Evolutionary conservation across 2,888 invertebrate genomes (phyloP).

Genomic region (Dermolepida albohirtum): DNA sequence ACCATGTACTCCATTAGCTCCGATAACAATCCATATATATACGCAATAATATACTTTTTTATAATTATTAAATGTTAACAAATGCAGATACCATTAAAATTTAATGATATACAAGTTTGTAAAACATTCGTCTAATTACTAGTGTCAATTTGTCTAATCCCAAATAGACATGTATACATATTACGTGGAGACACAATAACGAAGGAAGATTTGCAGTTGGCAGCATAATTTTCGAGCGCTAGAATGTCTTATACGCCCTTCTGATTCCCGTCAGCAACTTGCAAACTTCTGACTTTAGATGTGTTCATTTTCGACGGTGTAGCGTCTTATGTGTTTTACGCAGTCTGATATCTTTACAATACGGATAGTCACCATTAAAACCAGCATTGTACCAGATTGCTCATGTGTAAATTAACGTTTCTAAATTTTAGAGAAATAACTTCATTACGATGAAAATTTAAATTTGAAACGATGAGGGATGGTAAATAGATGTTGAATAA

Average conservation of each 20-base stretch:
- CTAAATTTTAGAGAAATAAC: conserved; percentile 21
- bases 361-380: conserved; percentile 35
- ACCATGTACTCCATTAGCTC: too few species aligned
- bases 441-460: conserved; percentile 1
- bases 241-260: conserved; percentile 45
- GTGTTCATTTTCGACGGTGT: conserved; percentile 42
- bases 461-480: conserved; percentile 1
- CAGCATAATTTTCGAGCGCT: conserved; percentile 47
- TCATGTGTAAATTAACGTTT: conserved; percentile 29
- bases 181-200: conserved; percentile 35
- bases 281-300: conserved; percentile 44
- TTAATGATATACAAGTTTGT: conserved; percentile 8
- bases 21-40: too few species aligned
- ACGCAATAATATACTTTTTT: too few species aligned
- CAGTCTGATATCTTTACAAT: conserved; percentile 21
- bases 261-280: conserved; percentile 48
- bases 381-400: conserved; percentile 16
- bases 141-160: conserved; percentile 35
- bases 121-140: conserved; percentile 21
- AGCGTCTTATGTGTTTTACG: conserved; percentile 36
- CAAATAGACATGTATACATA: conserved; percentile 20
- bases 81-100: too few species aligned
- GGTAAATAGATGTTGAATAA: too few species aligned
- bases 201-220: conserved; percentile 46
- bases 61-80: too few species aligned